Evolutionary conservation across 2,113 vertebrate genomes (phyloP).

Genomic region (Heteronetta atricapilla): DNA sequence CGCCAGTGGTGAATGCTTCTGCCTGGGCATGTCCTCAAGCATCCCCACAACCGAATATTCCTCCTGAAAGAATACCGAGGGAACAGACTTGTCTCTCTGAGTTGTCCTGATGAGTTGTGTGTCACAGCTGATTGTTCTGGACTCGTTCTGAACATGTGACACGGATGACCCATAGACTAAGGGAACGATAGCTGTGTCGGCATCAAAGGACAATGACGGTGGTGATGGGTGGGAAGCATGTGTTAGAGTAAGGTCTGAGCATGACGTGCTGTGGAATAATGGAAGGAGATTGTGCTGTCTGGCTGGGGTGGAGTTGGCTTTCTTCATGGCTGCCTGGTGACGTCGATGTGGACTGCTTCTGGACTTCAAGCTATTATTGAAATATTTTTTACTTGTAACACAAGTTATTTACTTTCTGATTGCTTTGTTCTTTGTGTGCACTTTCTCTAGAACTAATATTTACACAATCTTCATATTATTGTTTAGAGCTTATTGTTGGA

Average conservation of each 20-base stretch:
- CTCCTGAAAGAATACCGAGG: neutral
- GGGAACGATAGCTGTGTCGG: neutral
- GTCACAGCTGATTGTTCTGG: neutral
- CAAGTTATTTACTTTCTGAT: neutral
- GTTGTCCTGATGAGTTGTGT: neutral
- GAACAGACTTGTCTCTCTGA: neutral
- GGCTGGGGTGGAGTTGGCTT: neutral
- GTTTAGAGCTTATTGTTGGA: neutral
- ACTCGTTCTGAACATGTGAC: neutral
- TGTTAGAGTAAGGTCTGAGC: neutral
- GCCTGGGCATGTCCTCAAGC: neutral
- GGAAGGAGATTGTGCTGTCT: neutral
- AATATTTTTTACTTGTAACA: neutral
- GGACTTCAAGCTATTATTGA: neutral
- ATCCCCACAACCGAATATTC: neutral
- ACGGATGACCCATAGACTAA: rapidly evolving
- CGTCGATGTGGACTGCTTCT: neutral
- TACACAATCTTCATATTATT: neutral
- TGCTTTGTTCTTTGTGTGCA: neutral
- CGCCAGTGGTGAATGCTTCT: neutral
- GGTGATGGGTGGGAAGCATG: neutral
- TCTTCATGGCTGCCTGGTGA: neutral
- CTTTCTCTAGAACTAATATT: neutral
- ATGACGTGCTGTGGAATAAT: neutral
- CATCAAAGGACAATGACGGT: neutral